Base-by-base conservation (phyloP, 2,888 invertebrate genomes). In the Melinaea menophilus region DNA sequence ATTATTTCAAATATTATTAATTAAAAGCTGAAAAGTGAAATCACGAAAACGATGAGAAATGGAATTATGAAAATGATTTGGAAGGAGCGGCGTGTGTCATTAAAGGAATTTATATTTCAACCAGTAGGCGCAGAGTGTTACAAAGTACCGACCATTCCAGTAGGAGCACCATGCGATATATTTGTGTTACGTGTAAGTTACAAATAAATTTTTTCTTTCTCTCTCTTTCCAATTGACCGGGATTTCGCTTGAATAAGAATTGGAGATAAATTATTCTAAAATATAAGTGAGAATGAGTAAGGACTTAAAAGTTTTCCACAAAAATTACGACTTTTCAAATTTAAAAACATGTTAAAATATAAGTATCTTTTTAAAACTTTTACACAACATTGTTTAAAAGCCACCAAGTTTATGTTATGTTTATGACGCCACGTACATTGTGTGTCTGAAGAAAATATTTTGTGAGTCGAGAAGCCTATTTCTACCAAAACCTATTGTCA, bases 71-170 rank as follows among this genome's bases (percentile, higher is more conserved):
- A 69, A 71, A 71, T 70, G 59, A 69, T 68, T 70, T 61, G 62
- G 61, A 65, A 69, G 57, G 62, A 62, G 62, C 73, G 68, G 71
- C 68, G 69, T 69, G 74, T 74, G 78, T 81, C 80, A 80, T 81
- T 82, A 83, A 79, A 77, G 69, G 77, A 80, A 83, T 85, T 83
- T 81, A 82, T 81, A 80, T 78, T 81, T 79, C 60, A 69, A 57
- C 72, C 71, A 63, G 74, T 75, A 72, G 74, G 73, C 74, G 73
- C 77, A 75, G 80, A 78, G 78, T 79, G 79, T 75, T 73, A 74
- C 75, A 77, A 79, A 82, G 82, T 81, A 75, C 79, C 74, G 79
- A 75, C 79, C 74, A 79, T 83, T 79, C 79, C 70, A 58, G 34
- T 59, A 56, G 57, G 45, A 51, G 22, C 13, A 31, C 65, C 59